Evolutionary conservation across 2,888 invertebrate species (phyloP).

Genomic region (Tromatobia lineatoria): DNA sequence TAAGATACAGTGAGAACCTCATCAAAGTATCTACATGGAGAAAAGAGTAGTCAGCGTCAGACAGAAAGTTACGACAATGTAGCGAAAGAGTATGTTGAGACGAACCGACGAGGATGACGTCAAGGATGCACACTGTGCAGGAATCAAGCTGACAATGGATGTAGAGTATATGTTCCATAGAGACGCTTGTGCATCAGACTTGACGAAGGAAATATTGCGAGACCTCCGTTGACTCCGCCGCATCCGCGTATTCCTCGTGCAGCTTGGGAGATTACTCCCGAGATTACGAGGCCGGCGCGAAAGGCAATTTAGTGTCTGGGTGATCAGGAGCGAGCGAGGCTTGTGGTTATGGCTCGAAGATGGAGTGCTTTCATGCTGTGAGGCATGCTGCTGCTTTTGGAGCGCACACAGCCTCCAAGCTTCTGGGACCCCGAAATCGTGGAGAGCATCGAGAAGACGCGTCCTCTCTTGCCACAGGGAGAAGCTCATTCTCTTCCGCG

Average conservation of each 20-base stretch:
- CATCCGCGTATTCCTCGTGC: slow-evolving; percentile 58
- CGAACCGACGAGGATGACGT: background rate
- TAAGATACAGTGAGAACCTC: no score
- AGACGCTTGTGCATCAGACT: background rate
- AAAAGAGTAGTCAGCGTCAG: background rate
- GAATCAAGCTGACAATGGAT: background rate
- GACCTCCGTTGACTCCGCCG: slow-evolving; percentile 37
- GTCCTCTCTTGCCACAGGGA: slow-evolving; percentile 28
- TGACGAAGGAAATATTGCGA: slow-evolving; percentile 41
- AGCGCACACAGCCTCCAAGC: slow-evolving; percentile 48
- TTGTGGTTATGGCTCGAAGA: slow-evolving; percentile 69
- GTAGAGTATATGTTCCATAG: background rate
- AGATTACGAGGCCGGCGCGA: slow-evolving; percentile 68
- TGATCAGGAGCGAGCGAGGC: slow-evolving; percentile 67
- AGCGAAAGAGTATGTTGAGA: background rate
- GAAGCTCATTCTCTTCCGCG: slow-evolving; percentile 55
- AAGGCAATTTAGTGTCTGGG: slow-evolving; percentile 71
- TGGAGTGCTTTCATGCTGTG: slow-evolving; percentile 62
- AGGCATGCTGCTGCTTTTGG: slow-evolving; percentile 60
- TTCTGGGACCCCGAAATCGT: slow-evolving; percentile 47
- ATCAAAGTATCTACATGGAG: no score
- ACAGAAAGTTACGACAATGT: background rate
- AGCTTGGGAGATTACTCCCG: slow-evolving; percentile 66
- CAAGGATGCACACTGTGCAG: background rate
- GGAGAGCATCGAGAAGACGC: slow-evolving; percentile 57